These are phyloP conservation scores for Cydia splendana DNA, from an alignment of 1,140 invertebrate species.

Conservation along the genomic window DNA sequence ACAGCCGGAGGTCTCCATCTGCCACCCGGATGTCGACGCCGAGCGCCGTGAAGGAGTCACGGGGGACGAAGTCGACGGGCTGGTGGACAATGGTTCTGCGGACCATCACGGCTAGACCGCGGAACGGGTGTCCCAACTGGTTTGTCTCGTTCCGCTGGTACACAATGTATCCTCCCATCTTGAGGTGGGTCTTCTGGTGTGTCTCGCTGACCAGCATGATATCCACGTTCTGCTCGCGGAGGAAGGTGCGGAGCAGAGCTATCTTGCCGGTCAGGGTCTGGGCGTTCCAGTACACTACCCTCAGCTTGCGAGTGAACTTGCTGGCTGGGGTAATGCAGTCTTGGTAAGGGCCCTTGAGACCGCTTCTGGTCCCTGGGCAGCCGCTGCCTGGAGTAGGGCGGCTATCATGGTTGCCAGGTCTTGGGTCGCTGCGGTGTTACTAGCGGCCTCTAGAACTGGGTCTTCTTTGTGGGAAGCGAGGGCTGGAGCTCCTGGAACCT, in stretches of 20 bases:
- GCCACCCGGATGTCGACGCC: background rate
- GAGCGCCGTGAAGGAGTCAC: background rate
- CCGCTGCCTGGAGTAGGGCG: background rate
- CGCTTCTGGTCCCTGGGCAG: background rate
- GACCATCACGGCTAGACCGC: background rate
- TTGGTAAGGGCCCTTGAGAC: background rate
- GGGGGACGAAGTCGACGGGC: background rate
- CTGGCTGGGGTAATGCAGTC: background rate
- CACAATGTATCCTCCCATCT: background rate
- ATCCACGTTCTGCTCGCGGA: constrained; percentile 26
- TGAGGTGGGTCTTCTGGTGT: background rate
- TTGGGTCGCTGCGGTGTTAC: background rate
- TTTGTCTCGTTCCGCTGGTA: constrained; percentile 13
- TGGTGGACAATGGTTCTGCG: constrained; percentile 19
- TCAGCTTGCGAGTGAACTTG: background rate
- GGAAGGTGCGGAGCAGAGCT: constrained; percentile 1
- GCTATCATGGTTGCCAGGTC: background rate
- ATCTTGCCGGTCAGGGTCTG: background rate
- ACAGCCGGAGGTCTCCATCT: background rate
- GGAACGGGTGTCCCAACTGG: background rate
- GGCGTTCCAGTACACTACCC: background rate
- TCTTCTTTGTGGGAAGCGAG: background rate
- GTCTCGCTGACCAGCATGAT: constrained; percentile 27
- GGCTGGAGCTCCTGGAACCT: too few species aligned
- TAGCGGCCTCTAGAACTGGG: background rate